Conservation (phyloP, 2,797 vertebrate species). For the Simalia tracyae region DNA sequence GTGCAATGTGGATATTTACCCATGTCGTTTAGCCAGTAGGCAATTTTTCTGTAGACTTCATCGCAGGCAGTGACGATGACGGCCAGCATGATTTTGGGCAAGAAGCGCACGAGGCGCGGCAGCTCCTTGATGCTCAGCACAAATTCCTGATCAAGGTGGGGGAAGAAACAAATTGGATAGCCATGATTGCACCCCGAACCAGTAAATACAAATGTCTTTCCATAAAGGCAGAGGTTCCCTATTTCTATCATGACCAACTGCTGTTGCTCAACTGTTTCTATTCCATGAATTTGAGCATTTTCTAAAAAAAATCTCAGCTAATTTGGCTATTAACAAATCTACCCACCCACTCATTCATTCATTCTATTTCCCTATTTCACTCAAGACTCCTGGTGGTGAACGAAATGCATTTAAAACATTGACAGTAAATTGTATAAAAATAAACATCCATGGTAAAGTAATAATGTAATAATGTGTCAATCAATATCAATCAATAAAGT, state of each 20-base stretch:
- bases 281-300: not conserved
- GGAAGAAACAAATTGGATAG: not conserved
- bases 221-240: not conserved
- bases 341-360: not conserved
- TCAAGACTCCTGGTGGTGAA: not conserved
- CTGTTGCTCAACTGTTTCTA: not conserved
- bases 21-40: slow-evolving; percentile 97
- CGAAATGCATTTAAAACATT: not conserved
- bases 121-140: slow-evolving; percentile 92
- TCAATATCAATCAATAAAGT: not conserved
- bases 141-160: slow-evolving; percentile 80
- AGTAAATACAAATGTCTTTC: not conserved
- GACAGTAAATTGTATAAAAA: not conserved
- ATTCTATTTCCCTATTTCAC: not conserved
- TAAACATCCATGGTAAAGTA: not conserved
- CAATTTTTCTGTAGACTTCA: slow-evolving; percentile 95
- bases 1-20: slow-evolving; percentile 72
- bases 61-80: slow-evolving; percentile 92
- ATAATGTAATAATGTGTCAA: not conserved
- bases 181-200: not conserved
- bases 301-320: not conserved
- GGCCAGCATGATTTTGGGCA: slow-evolving; percentile 93
- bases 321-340: not conserved
- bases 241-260: not conserved
- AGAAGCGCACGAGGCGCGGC: slow-evolving; percentile 87